Conservation (phyloP, 2,113 vertebrate species). For the Psilopogon haemacephalus region DNA sequence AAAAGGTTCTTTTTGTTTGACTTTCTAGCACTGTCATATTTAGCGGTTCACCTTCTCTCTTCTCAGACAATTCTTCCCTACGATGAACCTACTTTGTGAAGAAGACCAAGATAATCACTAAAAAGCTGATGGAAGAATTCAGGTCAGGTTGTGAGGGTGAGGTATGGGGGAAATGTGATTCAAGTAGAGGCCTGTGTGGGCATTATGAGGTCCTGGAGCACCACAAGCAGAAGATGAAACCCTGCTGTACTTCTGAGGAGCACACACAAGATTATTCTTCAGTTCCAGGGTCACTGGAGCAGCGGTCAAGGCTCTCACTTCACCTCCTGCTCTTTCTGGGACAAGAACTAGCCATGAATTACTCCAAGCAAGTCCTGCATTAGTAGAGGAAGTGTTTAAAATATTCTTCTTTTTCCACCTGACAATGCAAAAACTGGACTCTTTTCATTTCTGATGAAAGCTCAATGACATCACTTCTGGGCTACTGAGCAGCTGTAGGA, state of each 20-base stretch:
- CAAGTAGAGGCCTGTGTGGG: neutral
- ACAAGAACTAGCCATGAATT: neutral
- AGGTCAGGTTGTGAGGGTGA: neutral
- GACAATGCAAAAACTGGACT: neutral
- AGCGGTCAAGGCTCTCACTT: neutral
- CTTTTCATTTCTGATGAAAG: neutral
- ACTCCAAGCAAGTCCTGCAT: neutral
- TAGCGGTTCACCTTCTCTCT: neutral
- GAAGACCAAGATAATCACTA: neutral
- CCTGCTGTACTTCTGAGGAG: slow-evolving; percentile 18
- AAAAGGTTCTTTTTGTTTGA: slow-evolving; percentile 27
- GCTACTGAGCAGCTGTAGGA: neutral
- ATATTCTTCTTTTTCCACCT: neutral
- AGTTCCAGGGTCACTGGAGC: neutral
- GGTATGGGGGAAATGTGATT: neutral
- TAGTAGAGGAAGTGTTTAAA: neutral
- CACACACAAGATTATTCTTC: neutral
- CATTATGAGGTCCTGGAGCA: neutral
- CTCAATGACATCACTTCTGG: neutral
- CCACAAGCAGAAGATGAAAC: neutral
- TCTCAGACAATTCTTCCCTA: neutral
- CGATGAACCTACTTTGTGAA: neutral
- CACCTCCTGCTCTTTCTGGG: neutral
- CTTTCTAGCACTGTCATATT: slow-evolving; percentile 3
- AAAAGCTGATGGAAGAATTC: neutral